Percentiles rank a stretch among this genome's conserved stretches.
phyloP scores from a whole-genome alignment of 2,888 invertebrate genomes.

The Philereme vetulata region DNA sequence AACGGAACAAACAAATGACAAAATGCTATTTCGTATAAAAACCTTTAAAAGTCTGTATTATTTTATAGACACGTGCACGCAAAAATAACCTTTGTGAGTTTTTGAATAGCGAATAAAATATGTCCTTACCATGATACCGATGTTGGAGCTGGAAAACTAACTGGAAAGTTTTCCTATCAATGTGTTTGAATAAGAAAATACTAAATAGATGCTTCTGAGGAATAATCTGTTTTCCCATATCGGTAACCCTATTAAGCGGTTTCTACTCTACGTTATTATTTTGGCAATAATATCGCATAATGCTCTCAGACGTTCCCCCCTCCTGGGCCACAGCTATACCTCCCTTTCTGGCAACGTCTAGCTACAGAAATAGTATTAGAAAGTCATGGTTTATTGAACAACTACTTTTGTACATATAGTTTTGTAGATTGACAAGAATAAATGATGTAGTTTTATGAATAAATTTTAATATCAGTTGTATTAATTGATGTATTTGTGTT shows the following conservation, averaged over 20 bases:
- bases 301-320: slow-evolving; percentile 58
- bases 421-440: slow-evolving; percentile 6
- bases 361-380: slow-evolving; percentile 73
- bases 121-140: too few species aligned
- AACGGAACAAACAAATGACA: too few species aligned
- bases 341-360: slow-evolving; percentile 57
- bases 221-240: background rate
- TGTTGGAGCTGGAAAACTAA: too few species aligned
- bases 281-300: slow-evolving; percentile 74
- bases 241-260: slow-evolving; percentile 45
- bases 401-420: slow-evolving; percentile 44
- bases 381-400: slow-evolving; percentile 71
- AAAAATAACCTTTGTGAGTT: too few species aligned
- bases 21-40: too few species aligned
- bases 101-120: too few species aligned
- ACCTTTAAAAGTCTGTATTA: too few species aligned
- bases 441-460: slow-evolving; percentile 56
- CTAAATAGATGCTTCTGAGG: background rate
- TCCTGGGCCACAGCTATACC: slow-evolving; percentile 38
- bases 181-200: too few species aligned
- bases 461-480: slow-evolving; percentile 30
- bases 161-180: too few species aligned
- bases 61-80: too few species aligned
- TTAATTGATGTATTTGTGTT: too few species aligned
- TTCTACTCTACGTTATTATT: slow-evolving; percentile 65